Conservation (phyloP, 2,113 vertebrate species). For the Protomyctophum bolini region DNA sequence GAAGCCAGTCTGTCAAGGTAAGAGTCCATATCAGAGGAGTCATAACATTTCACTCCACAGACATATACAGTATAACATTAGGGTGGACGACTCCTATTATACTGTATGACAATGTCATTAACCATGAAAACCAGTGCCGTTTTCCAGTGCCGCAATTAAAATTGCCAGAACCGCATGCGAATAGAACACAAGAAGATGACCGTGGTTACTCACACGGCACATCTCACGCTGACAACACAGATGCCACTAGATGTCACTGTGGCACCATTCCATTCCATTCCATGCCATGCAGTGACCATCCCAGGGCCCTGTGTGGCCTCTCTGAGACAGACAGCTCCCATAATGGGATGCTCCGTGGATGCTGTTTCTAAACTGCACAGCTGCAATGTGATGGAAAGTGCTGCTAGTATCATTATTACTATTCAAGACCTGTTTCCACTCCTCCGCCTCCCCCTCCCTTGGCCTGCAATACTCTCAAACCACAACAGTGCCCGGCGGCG, state of each 20-base stretch:
- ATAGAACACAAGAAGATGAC: no score
- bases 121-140: no score
- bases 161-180: no score
- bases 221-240: background rate
- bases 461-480: constrained; percentile 57
- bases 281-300: background rate
- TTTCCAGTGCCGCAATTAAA: no score
- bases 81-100: no score
- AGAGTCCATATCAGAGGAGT: background rate
- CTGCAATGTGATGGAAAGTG: constrained; percentile 43
- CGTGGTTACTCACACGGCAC: background rate
- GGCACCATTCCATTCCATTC: constrained; percentile 46
- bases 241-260: constrained; percentile 81
- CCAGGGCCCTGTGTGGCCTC: constrained; percentile 12
- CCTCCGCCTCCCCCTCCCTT: constrained; percentile 21
- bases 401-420: constrained; percentile 54
- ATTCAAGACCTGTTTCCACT: constrained; percentile 56
- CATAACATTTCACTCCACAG: background rate
- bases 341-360: constrained; percentile 31
- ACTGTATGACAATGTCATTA: no score
- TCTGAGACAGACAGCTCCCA: constrained; percentile 23
- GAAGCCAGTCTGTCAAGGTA: constrained; percentile 13
- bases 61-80: background rate
- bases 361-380: constrained; percentile 47
- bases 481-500: constrained; percentile 53